Percentiles rank a stretch among this genome's conserved stretches.
Evolutionary conservation across 2,888 invertebrate genomes (phyloP).

Genomic region (Graphium colonna): DNA sequence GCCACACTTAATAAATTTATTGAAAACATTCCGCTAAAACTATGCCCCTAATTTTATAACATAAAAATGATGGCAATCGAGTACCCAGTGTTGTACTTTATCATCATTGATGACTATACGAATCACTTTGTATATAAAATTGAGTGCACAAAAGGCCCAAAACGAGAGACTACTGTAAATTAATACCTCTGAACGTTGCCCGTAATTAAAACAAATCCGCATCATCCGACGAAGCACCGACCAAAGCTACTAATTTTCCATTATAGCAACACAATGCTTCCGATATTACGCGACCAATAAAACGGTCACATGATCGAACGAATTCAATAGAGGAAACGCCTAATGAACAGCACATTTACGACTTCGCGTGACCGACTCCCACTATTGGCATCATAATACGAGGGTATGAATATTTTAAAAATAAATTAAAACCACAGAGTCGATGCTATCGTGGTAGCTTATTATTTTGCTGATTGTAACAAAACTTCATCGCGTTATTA

Average conservation of each 20-base stretch:
- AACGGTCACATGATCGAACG: constrained; percentile 5
- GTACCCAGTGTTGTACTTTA: too few relatives aligned
- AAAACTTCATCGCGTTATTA: not conserved
- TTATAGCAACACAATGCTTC: constrained; percentile 10
- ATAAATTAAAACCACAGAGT: constrained; percentile 11
- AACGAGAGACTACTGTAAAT: constrained; percentile 1
- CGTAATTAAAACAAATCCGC: constrained; percentile 5
- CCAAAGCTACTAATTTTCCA: constrained; percentile 7
- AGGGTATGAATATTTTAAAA: constrained; percentile 16
- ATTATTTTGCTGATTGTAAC: constrained; percentile 3
- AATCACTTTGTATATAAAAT: too few relatives aligned
- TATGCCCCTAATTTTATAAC: too few relatives aligned
- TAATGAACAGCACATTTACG: constrained; percentile 10
- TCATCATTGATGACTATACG: too few relatives aligned
- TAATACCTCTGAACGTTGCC: not conserved
- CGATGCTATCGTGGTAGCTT: constrained; percentile 1
- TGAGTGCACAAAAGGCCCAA: not conserved
- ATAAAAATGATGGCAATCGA: too few relatives aligned
- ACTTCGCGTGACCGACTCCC: constrained; percentile 12
- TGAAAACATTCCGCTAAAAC: too few relatives aligned
- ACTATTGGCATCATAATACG: constrained; percentile 7
- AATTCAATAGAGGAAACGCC: constrained; percentile 6
- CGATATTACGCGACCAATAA: constrained; percentile 11
- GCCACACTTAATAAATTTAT: too few relatives aligned
- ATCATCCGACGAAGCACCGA: constrained; percentile 2